Evolutionary conservation across 2,888 invertebrate genomes (phyloP), one percentile per base, ranked within the genome.

Genomic region (Liopterus haemorrhoidalis): DNA sequence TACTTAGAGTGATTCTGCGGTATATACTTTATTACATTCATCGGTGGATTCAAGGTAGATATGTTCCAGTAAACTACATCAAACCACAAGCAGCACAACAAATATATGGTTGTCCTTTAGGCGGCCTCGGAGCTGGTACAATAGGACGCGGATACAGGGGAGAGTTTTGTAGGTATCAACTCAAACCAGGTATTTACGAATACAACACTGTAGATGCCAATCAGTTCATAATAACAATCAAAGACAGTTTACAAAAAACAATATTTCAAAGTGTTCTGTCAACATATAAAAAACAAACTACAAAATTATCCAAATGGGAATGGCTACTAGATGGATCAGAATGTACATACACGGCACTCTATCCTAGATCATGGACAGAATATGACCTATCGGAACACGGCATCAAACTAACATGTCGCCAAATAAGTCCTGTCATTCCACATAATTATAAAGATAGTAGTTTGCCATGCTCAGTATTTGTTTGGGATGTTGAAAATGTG

Each of bases 391-490:
- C 85, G 1, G 81, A 88, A 61, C 80, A 82, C 62, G 81, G 84
- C 12, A 68, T 95, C 20, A 80, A 78, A 55, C 71, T 96, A 43
- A 75, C 80, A 21, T 91, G 92, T 62, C 76, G 89, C 38, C 95
- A 95, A 69, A 77, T 94, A 53, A 93, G 94, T 18, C 95, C 95
- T 4, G 79, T 95, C 12, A 85, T 94, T 65, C 94, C 95, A 18
- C 82, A 93, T 64, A 88, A 95, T 67, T 95, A 95, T 68, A 85
- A 87, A 83, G 92, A 94, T 60, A 85, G 88, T 48, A 85, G 85
- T 59, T 67, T 93, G 52, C 95, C 95, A 0, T 86, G 85, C 61
- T 84, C 85, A 21, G 83, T 88, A 21, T 95, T 95, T 70, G 78
- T 87, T 6, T 94, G 94, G 83, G 76, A 79, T 18, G 78, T 90